phyloP scores from a whole-genome alignment of 2,888 invertebrate species.

The Nemotelus pantherinus region DNA sequence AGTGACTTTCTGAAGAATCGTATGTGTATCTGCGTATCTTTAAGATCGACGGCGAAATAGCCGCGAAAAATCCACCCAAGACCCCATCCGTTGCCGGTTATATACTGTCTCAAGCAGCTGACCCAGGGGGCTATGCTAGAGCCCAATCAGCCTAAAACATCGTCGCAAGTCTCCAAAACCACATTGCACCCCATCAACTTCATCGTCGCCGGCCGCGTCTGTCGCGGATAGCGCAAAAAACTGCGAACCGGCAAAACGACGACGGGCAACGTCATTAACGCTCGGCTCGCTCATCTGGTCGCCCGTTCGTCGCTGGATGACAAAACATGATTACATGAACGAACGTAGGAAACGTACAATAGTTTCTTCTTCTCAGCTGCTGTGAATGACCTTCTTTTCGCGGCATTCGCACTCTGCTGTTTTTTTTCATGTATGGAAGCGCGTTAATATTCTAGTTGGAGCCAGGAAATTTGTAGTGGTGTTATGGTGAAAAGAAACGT shows the following conservation, averaged over 20 bases:
- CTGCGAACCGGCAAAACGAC: constrained; percentile 1
- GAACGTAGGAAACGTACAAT: constrained; percentile 18
- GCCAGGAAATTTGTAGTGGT: too few relatives aligned
- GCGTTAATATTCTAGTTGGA: background rate
- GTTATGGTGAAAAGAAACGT: too few relatives aligned
- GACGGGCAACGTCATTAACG: constrained; percentile 36
- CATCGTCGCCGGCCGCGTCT: too few relatives aligned
- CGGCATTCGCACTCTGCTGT: background rate
- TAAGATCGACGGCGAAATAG: background rate
- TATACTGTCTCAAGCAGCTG: background rate
- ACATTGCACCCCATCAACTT: constrained; percentile 1
- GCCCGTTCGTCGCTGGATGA: constrained; percentile 4
- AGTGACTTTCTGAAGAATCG: background rate
- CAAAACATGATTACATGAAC: constrained; percentile 8
- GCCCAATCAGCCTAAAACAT: background rate
- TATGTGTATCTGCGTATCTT: background rate
- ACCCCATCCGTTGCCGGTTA: background rate
- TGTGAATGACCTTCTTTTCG: constrained; percentile 40
- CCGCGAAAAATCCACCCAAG: background rate
- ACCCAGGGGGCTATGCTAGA: constrained; percentile 7
- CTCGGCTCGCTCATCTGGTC: constrained; percentile 36
- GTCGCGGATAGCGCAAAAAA: background rate
- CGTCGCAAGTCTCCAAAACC: background rate
- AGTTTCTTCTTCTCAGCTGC: constrained; percentile 25
- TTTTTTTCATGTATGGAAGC: too few relatives aligned